These are phyloP conservation scores for Drosophila burlai DNA, from an alignment of 1,140 invertebrate species.

Conservation along the genomic window DNA sequence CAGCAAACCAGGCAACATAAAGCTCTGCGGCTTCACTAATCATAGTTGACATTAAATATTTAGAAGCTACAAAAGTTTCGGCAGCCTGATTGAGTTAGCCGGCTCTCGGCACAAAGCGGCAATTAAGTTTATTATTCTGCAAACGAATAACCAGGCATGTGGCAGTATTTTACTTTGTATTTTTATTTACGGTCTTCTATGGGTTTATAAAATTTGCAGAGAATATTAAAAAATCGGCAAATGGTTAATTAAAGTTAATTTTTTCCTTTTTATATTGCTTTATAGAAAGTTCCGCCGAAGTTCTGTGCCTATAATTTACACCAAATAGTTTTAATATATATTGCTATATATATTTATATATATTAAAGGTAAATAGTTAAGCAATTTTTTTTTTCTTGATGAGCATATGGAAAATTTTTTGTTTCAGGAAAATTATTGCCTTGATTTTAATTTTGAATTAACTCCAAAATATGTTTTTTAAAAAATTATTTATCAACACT, in stretches of 20 bases:
- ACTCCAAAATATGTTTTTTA: no score
- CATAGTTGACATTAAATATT: constrained; percentile 73
- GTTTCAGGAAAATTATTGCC: no score
- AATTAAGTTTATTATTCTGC: constrained; percentile 30
- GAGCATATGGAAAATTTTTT: no score
- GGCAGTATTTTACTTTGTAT: not conserved
- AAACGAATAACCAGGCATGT: constrained; percentile 8
- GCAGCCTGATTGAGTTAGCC: constrained; percentile 58
- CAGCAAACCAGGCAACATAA: constrained; percentile 21
- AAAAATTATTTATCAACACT: no score
- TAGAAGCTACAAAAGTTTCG: constrained; percentile 38
- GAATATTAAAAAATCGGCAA: not conserved
- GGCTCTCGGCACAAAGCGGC: constrained; percentile 26
- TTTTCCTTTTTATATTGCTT: not conserved
- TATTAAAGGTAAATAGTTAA: not conserved
- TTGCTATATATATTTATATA: no score
- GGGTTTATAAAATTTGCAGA: not conserved
- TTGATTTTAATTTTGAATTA: no score
- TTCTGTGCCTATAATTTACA: not conserved
- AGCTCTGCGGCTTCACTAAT: constrained; percentile 39
- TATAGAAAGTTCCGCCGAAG: not conserved
- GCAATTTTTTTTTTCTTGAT: no score
- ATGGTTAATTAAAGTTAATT: not conserved
- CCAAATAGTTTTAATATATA: not conserved
- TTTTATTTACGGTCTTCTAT: not conserved